Percentiles rank a stretch among this genome's conserved stretches.
Evolutionary conservation across 2,888 invertebrate species (phyloP).

Genomic region (Bimastos eiseni): DNA sequence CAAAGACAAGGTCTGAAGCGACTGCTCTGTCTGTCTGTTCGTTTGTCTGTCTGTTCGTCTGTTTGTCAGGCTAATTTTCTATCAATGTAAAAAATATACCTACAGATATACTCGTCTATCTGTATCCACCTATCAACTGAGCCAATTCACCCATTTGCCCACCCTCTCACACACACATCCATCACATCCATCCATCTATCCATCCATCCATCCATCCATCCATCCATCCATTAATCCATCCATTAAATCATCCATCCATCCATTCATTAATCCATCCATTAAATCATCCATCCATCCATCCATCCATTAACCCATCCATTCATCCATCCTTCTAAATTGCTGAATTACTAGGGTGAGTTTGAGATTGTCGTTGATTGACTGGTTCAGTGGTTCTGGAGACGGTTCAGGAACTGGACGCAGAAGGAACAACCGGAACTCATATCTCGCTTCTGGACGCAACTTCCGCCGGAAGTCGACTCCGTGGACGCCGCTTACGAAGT

Average conservation of each 20-base stretch:
- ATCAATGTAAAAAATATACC: too few species aligned
- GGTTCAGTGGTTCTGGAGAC: conserved; percentile 24
- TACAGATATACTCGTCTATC: too few species aligned
- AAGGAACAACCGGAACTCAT: neutral
- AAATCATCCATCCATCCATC: neutral
- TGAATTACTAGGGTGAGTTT: neutral
- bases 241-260: neutral
- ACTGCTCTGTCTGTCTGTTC: neutral
- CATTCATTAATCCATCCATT: too few species aligned
- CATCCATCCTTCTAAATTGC: neutral
- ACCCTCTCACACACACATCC: neutral
- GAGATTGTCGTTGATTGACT: conserved; percentile 18
- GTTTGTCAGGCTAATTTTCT: neutral
- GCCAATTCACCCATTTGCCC: neutral
- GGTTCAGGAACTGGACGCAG: neutral
- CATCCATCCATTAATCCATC: neutral
- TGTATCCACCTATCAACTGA: neutral
- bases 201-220: neutral
- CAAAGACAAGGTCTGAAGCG: conserved; percentile 75
- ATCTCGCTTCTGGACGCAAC: neutral
- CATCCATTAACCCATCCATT: neutral
- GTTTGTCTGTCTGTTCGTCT: neutral
- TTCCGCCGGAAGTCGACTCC: neutral
- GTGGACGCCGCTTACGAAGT: conserved; percentile 6
- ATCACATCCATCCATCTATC: neutral